These are phyloP conservation scores for Monarcha castaneiventris DNA, from an alignment of 2,113 vertebrate genomes.

Conservation along the genomic window DNA sequence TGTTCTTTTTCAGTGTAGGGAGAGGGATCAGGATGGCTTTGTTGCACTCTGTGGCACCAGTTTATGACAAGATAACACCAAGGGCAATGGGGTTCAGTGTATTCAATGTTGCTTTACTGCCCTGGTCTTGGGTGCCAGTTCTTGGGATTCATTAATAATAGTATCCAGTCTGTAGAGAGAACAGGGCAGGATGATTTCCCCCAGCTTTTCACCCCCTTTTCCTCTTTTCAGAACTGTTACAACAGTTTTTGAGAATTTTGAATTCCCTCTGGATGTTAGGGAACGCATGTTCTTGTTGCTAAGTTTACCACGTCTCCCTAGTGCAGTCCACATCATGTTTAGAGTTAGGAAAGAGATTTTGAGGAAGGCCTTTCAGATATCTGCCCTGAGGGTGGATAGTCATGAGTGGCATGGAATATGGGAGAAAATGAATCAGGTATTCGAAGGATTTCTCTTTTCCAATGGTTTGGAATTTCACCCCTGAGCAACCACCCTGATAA, in stretches of 20 bases:
- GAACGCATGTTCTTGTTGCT: background rate
- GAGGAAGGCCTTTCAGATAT: background rate
- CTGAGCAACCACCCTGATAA: background rate
- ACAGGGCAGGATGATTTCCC: background rate
- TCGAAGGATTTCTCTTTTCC: background rate
- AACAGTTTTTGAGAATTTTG: background rate
- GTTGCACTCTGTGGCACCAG: background rate
- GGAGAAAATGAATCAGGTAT: background rate
- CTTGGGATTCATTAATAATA: background rate
- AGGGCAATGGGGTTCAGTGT: background rate
- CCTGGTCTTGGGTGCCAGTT: background rate
- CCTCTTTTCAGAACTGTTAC: background rate
- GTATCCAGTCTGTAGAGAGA: background rate
- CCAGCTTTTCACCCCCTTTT: background rate
- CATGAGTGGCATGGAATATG: background rate
- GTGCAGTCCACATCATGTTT: background rate
- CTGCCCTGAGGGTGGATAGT: background rate
- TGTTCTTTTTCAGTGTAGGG: background rate
- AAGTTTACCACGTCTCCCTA: background rate
- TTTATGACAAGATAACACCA: background rate
- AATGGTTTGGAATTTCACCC: background rate
- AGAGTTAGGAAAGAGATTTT: background rate
- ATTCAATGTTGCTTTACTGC: background rate
- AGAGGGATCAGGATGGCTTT: background rate
- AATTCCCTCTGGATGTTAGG: background rate